Conservation (phyloP, 2,113 vertebrate genomes). For the Gambusia affinis region DNA sequence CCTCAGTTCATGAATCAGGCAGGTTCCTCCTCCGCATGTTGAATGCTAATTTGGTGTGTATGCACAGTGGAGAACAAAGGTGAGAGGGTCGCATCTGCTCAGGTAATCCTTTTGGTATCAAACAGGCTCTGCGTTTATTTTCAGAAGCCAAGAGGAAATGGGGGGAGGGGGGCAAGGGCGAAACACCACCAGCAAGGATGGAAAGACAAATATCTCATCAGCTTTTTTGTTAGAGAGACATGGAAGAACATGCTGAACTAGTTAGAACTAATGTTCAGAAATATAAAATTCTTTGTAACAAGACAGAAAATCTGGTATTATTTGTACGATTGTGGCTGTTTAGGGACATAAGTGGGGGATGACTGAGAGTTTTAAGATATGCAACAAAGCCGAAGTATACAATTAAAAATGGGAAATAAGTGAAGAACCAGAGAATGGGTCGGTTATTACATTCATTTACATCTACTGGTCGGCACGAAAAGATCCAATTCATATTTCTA, state of each 20-base stretch:
- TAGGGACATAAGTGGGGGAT: conserved; percentile 13
- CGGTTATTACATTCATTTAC: conserved; percentile 56
- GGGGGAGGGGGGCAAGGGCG: neutral
- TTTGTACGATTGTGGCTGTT: conserved; percentile 8
- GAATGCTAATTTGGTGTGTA: conserved; percentile 70
- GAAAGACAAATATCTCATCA: conserved; percentile 27
- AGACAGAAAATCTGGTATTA: conserved; percentile 15
- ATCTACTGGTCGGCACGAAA: conserved; percentile 53
- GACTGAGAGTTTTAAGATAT: conserved; percentile 26
- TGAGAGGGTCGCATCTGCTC: conserved; percentile 61
- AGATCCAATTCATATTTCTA: conserved; percentile 68
- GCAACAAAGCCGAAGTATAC: conserved; percentile 35
- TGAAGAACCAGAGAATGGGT: conserved; percentile 13
- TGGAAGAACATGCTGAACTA: conserved; percentile 16
- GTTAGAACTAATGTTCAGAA: conserved; percentile 34
- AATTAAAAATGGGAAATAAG: conserved; percentile 18
- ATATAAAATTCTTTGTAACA: conserved; percentile 38
- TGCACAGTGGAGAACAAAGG: conserved; percentile 64
- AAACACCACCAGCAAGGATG: neutral
- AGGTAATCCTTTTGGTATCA: conserved; percentile 70
- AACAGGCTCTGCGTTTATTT: conserved; percentile 56
- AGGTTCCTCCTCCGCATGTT: conserved; percentile 41
- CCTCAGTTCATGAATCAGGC: conserved; percentile 62
- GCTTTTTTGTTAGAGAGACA: conserved; percentile 23
- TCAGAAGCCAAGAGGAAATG: conserved; percentile 48